Evolutionary conservation across 2,888 invertebrate species (phyloP).

Genomic region (Leucania comma): DNA sequence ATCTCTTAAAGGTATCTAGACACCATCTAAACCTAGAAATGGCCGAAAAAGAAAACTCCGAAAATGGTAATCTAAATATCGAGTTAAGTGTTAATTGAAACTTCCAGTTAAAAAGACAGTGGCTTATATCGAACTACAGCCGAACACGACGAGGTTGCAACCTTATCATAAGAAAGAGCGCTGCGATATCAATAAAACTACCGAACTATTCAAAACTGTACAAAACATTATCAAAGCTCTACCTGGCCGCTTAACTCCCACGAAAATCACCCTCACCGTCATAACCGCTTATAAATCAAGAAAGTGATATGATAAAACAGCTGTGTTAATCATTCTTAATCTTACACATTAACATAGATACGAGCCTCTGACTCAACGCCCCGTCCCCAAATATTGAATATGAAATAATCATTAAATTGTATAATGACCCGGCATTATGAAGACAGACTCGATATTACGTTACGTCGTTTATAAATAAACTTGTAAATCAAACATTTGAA

Average conservation of each 20-base stretch:
- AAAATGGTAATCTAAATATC: too few relatives aligned
- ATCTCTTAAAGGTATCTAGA: too few relatives aligned
- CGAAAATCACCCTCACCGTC: neutral
- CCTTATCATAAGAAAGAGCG: neutral
- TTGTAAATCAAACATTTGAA: neutral
- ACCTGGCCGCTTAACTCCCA: neutral
- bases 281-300: conserved; percentile 10
- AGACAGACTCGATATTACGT: neutral
- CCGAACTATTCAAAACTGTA: neutral
- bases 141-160: neutral
- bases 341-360: conserved; percentile 25
- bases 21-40: too few relatives aligned
- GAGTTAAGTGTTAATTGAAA: too few relatives aligned
- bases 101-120: too few relatives aligned
- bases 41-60: too few relatives aligned
- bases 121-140: neutral
- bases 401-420: conserved; percentile 22
- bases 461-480: neutral
- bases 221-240: conserved; percentile 1
- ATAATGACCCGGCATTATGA: conserved; percentile 23
- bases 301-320: conserved; percentile 16
- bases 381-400: conserved; percentile 19
- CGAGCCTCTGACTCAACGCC: conserved; percentile 1
- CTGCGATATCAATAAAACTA: neutral
- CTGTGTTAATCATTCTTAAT: conserved; percentile 18